Percentiles rank a stretch among this genome's conserved stretches.
These are phyloP conservation scores for Drosophila pandora DNA, from an alignment of 1,140 invertebrate genomes.

Conservation along the genomic window DNA sequence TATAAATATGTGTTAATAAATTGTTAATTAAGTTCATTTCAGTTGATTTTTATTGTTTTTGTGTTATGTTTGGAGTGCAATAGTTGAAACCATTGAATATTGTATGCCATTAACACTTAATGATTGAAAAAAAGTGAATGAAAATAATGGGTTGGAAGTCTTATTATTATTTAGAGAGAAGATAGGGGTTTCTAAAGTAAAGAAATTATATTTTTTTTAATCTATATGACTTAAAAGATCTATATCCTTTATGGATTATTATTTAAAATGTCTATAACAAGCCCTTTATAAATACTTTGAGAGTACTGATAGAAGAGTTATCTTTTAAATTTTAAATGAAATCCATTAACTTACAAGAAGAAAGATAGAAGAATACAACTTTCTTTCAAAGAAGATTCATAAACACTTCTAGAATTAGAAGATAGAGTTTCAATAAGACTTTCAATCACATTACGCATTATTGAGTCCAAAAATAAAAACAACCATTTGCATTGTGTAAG, in stretches of 20 bases:
- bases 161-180: too few relatives aligned
- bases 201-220: too few relatives aligned
- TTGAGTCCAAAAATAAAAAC: constrained; percentile 1
- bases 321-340: not conserved
- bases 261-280: too few relatives aligned
- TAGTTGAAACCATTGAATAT: constrained; percentile 2
- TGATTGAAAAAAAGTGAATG: not conserved
- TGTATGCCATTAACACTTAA: constrained; percentile 14
- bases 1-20: constrained; percentile 20
- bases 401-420: too few relatives aligned
- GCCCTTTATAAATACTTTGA: too few relatives aligned
- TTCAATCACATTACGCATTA: constrained; percentile 14
- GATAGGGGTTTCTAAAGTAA: too few relatives aligned
- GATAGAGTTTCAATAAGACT: not conserved
- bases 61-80: constrained; percentile 17
- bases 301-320: not conserved
- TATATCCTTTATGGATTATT: too few relatives aligned
- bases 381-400: not conserved
- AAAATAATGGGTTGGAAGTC: not conserved
- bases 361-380: not conserved
- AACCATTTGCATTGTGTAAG: constrained; percentile 59
- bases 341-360: not conserved
- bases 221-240: too few relatives aligned
- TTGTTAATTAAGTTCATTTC: not conserved
- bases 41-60: not conserved